phyloP scores from a whole-genome alignment of 2,888 invertebrate genomes.

The Epinotia demarniana region DNA sequence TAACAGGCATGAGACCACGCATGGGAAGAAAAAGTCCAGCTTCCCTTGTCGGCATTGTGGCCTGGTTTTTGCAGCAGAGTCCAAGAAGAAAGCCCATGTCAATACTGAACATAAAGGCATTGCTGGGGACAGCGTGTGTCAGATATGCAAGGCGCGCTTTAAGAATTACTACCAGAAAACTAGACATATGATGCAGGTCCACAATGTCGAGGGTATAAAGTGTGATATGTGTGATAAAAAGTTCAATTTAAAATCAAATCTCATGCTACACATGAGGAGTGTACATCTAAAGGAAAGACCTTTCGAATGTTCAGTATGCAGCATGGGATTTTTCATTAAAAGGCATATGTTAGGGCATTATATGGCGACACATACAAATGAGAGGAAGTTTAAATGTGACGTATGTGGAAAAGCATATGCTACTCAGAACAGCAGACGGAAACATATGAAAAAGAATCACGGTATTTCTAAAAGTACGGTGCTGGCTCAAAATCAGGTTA shows the following conservation, averaged over 20 bases:
- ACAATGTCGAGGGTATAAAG: constrained; percentile 75
- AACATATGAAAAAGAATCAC: constrained; percentile 79
- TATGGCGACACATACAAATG: constrained; percentile 78
- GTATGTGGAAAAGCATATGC: constrained; percentile 84
- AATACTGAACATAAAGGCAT: constrained; percentile 77
- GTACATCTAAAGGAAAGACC: constrained; percentile 77
- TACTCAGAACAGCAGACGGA: constrained; percentile 73
- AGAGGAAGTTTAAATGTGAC: constrained; percentile 84
- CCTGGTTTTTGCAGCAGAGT: constrained; percentile 70
- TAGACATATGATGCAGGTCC: constrained; percentile 76
- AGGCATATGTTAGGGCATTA: constrained; percentile 80
- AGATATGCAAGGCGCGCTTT: constrained; percentile 77
- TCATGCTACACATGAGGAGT: constrained; percentile 74
- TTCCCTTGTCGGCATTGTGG: constrained; percentile 74
- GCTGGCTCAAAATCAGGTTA: constrained; percentile 47
- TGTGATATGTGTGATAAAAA: constrained; percentile 75
- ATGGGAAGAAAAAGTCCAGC: constrained; percentile 73
- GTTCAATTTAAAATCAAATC: constrained; percentile 76
- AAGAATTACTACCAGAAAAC: constrained; percentile 80
- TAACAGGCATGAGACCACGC: constrained; percentile 74
- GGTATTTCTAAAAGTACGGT: constrained; percentile 59
- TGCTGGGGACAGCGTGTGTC: constrained; percentile 77
- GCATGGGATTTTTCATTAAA: constrained; percentile 78
- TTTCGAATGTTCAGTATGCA: constrained; percentile 76
- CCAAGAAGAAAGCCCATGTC: constrained; percentile 75